These are phyloP conservation scores for Lasioglossum baleicum DNA, from an alignment of 1,140 invertebrate species.

Conservation along the genomic window DNA sequence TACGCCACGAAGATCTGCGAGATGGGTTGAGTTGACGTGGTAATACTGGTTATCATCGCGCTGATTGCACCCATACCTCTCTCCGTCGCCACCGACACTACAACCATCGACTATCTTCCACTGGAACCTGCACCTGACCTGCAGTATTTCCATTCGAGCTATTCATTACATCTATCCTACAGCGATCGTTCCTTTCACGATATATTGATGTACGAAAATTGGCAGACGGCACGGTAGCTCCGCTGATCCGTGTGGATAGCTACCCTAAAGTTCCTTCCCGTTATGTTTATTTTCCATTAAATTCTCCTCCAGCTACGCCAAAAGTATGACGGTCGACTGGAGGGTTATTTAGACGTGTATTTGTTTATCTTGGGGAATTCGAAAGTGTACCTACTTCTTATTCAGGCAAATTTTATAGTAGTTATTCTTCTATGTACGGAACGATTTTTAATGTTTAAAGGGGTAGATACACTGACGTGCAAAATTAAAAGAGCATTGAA, in stretches of 20 bases:
- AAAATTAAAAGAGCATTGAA: too few relatives aligned
- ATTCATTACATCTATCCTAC: conserved; percentile 54
- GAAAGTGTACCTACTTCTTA: too few relatives aligned
- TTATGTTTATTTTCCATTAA: background rate
- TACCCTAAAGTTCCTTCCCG: conserved; percentile 1
- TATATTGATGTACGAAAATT: conserved; percentile 58
- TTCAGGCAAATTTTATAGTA: too few relatives aligned
- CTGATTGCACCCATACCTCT: conserved; percentile 61
- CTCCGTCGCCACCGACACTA: conserved; percentile 16
- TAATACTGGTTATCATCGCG: conserved; percentile 67
- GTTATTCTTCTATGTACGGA: too few relatives aligned
- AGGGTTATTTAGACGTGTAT: too few relatives aligned
- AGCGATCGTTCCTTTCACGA: conserved; percentile 53
- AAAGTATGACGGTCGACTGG: background rate
- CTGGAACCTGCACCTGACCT: conserved; percentile 49
- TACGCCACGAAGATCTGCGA: conserved; percentile 52
- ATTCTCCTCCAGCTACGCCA: background rate
- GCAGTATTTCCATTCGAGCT: conserved; percentile 52
- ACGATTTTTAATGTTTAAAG: too few relatives aligned
- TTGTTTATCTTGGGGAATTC: too few relatives aligned
- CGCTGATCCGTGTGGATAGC: conserved; percentile 21
- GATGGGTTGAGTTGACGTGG: conserved; percentile 59
- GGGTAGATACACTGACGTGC: too few relatives aligned
- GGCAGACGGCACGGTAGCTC: conserved; percentile 26
- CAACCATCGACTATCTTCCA: conserved; percentile 55